Evolutionary conservation across 1,140 invertebrate genomes (phyloP).

Genomic region (Vanessa atalanta): DNA sequence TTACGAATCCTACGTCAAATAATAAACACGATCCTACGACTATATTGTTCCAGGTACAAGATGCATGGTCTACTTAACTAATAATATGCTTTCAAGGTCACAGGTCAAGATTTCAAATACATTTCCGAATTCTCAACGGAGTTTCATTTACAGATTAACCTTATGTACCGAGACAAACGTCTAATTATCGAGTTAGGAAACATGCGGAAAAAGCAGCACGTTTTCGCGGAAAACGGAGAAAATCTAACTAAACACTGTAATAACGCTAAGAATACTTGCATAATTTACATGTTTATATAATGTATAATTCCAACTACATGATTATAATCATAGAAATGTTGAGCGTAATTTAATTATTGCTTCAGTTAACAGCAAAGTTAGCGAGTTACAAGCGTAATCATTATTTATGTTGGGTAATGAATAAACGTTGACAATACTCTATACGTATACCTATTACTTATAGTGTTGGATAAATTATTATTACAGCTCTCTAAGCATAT

Average conservation of each 20-base stretch:
- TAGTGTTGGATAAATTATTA: not conserved
- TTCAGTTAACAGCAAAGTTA: not conserved
- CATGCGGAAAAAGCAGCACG: constrained; percentile 10
- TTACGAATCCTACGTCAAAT: too few relatives aligned
- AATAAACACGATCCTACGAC: too few relatives aligned
- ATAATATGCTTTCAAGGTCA: too few relatives aligned
- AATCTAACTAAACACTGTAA: constrained; percentile 11
- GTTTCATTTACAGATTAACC: not conserved
- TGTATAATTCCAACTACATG: not conserved
- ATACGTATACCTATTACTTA: not conserved
- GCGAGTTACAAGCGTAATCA: not conserved
- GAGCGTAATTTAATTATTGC: constrained; percentile 4
- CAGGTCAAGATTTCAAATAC: too few relatives aligned
- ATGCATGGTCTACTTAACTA: too few relatives aligned
- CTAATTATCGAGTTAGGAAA: constrained; percentile 13
- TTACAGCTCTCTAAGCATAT: not conserved
- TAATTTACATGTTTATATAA: constrained; percentile 8
- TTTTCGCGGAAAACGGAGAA: constrained; percentile 20
- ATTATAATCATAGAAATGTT: constrained; percentile 9
- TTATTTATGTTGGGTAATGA: constrained; percentile 4
- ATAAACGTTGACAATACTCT: not conserved
- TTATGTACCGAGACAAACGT: not conserved
- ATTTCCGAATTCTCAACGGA: too few relatives aligned
- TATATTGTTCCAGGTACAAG: too few relatives aligned
- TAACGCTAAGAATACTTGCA: constrained; percentile 17